phyloP scores from a whole-genome alignment of 2,797 vertebrate species.

The Fratercula arctica region DNA sequence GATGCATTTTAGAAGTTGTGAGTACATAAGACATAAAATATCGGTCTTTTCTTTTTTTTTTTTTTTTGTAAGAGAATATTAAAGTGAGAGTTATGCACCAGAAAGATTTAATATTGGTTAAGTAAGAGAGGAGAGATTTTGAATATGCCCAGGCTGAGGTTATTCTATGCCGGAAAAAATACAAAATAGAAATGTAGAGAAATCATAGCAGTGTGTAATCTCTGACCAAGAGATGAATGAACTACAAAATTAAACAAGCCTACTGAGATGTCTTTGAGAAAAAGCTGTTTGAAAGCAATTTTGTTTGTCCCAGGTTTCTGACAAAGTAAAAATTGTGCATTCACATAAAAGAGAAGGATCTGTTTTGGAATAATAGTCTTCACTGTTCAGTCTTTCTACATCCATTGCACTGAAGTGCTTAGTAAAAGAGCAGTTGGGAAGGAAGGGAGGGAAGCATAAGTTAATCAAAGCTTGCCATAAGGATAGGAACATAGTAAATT shows the following conservation, averaged over 20 bases:
- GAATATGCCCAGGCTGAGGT: neutral
- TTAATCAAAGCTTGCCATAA: neutral
- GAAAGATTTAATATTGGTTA: neutral
- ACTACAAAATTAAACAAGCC: neutral
- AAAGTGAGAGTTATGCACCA: neutral
- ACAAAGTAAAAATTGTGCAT: neutral
- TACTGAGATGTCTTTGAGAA: neutral
- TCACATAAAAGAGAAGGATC: neutral
- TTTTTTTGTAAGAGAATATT: neutral
- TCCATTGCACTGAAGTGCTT: neutral
- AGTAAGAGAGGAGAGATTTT: neutral
- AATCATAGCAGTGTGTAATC: neutral
- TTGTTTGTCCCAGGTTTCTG: neutral
- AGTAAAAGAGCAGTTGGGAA: neutral
- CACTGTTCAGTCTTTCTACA: neutral
- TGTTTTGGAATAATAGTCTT: neutral
- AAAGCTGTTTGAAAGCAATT: neutral
- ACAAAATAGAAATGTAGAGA: neutral
- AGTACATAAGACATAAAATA: neutral
- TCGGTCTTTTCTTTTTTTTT: too few species aligned
- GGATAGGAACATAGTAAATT: neutral
- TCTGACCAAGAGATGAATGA: neutral
- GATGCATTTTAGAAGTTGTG: neutral
- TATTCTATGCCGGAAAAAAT: neutral
- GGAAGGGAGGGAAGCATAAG: neutral